Evolutionary conservation across 2,888 invertebrate genomes (phyloP).

Genomic region (Melikaiella ostensackeni): DNA sequence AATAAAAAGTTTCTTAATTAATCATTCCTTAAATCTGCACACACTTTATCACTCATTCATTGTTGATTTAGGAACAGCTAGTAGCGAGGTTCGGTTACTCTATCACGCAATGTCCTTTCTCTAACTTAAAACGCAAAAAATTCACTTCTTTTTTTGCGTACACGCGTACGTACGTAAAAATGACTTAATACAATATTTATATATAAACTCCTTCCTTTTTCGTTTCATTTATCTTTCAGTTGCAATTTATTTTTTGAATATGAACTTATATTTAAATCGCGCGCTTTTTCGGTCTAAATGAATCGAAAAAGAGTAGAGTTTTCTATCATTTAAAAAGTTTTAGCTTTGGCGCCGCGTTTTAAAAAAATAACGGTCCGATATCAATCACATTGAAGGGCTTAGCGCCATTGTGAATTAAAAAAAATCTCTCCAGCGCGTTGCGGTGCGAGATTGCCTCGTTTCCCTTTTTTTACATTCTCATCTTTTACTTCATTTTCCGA

Average conservation of each 20-base stretch:
- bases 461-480: background rate
- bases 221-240: constrained; percentile 17
- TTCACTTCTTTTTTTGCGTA: constrained; percentile 58
- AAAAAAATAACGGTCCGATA: constrained; percentile 39
- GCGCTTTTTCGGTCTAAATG: background rate
- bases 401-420: constrained; percentile 29
- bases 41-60: constrained; percentile 75
- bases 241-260: background rate
- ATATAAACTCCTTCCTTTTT: constrained; percentile 25
- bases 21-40: constrained; percentile 69
- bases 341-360: constrained; percentile 21
- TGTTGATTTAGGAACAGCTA: constrained; percentile 77
- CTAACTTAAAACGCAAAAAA: constrained; percentile 70
- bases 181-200: constrained; percentile 33
- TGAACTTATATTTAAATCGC: background rate
- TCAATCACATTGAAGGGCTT: constrained; percentile 35
- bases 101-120: constrained; percentile 75
- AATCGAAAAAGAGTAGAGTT: constrained; percentile 27
- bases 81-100: constrained; percentile 77
- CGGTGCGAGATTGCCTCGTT: constrained; percentile 36
- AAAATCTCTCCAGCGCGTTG: constrained; percentile 23
- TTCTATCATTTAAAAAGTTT: background rate
- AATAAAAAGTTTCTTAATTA: constrained; percentile 18
- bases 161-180: constrained; percentile 71
- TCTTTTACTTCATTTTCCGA: background rate